These are phyloP conservation scores for Eueides isabella DNA, from an alignment of 1,140 invertebrate genomes.

Conservation along the genomic window DNA sequence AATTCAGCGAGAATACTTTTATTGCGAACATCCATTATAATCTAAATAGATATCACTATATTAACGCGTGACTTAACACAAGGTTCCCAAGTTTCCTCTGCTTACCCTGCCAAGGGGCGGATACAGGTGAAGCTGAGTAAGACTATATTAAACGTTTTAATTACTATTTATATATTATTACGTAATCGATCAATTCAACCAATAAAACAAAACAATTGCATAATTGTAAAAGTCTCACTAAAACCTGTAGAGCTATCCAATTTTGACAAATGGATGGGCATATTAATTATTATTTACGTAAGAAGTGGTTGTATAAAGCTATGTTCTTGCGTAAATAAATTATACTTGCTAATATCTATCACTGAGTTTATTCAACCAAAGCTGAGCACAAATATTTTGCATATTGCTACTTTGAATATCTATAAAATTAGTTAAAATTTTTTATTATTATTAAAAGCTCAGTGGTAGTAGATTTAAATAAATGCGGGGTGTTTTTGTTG, in stretches of 20 bases:
- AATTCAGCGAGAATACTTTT: no score
- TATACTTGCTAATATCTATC: conserved; percentile 29
- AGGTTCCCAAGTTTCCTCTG: no score
- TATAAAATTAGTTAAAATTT: no score
- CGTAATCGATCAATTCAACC: not conserved
- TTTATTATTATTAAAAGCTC: no score
- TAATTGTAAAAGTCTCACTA: conserved; percentile 16
- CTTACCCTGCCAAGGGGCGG: no score
- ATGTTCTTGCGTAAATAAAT: conserved; percentile 36
- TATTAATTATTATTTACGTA: conserved; percentile 10
- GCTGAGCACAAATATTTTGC: not conserved
- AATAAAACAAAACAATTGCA: not conserved
- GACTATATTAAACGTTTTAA: no score
- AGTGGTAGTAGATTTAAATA: not conserved
- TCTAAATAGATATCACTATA: no score
- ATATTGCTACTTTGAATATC: not conserved
- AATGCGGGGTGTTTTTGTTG: no score
- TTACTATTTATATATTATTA: not conserved
- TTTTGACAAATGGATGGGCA: conserved; percentile 11
- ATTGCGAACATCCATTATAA: no score
- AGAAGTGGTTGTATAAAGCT: conserved; percentile 17
- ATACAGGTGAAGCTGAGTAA: no score
- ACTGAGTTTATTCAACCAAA: conserved; percentile 14
- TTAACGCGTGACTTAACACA: no score
- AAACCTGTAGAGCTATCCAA: conserved; percentile 14